Evolutionary conservation across 1,140 invertebrate species (phyloP).

Genomic region (Drosophila nasuta): DNA sequence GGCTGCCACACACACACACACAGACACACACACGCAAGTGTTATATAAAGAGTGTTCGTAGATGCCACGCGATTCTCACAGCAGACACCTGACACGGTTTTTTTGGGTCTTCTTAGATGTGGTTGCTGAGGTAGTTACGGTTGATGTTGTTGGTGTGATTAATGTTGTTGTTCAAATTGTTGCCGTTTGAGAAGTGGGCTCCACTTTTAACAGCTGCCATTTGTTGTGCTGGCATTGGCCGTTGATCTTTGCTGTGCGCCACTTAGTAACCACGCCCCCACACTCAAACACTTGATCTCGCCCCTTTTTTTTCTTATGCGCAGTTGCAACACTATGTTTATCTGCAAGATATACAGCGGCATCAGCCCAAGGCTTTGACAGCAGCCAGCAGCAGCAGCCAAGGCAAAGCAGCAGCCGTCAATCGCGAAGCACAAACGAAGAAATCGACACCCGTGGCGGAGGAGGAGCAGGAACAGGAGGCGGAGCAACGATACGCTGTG

Average conservation of each 20-base stretch:
- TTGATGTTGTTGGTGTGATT: background rate
- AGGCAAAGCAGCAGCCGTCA: slow-evolving; percentile 59
- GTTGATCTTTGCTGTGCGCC: slow-evolving; percentile 40
- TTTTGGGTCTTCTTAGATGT: slow-evolving; percentile 3
- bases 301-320: background rate
- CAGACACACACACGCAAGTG: slow-evolving; percentile 42
- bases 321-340: slow-evolving; percentile 82
- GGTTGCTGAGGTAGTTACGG: slow-evolving; percentile 6
- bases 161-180: slow-evolving; percentile 9
- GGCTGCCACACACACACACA: slow-evolving; percentile 26
- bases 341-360: slow-evolving; percentile 78
- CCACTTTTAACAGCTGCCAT: slow-evolving; percentile 44
- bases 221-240: slow-evolving; percentile 47
- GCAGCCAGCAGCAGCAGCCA: slow-evolving; percentile 44
- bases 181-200: slow-evolving; percentile 17
- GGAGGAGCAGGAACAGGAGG: slow-evolving; percentile 73
- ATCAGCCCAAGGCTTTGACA: slow-evolving; percentile 66
- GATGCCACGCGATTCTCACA: slow-evolving; percentile 81
- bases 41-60: slow-evolving; percentile 69
- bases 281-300: slow-evolving; percentile 28
- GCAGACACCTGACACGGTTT: slow-evolving; percentile 46
- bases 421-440: slow-evolving; percentile 34
- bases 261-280: slow-evolving; percentile 55
- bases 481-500: slow-evolving; percentile 77
- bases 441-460: slow-evolving; percentile 60